Percentiles rank a stretch among this genome's conserved stretches.
Evolutionary conservation across 1,140 invertebrate genomes (phyloP).

Genomic region (Diachasmimorpha longicaudata): DNA sequence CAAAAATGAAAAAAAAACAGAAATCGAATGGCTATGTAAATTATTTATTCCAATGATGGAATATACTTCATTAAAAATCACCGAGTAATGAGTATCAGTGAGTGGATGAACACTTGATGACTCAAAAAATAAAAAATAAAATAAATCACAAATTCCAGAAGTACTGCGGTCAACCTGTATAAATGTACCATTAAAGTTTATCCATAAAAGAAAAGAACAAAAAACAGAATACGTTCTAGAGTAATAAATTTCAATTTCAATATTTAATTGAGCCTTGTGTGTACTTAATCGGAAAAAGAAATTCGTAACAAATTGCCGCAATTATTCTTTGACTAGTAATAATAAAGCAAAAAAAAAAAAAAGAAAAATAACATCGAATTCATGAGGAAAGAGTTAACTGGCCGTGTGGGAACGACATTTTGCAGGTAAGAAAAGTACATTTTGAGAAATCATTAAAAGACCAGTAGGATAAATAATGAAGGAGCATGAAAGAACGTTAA

Average conservation of each 20-base stretch:
- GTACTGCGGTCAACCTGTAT: conserved; percentile 50
- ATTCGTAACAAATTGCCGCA: conserved; percentile 11
- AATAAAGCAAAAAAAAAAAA: neutral
- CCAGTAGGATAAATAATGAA: neutral
- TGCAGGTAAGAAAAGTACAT: conserved; percentile 4
- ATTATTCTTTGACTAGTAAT: neutral
- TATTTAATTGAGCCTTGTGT: conserved; percentile 43
- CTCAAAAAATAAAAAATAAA: neutral
- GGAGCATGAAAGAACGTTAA: neutral
- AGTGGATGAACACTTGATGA: neutral
- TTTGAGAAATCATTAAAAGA: neutral
- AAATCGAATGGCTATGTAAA: conserved; percentile 23
- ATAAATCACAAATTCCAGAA: conserved; percentile 14
- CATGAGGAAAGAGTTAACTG: neutral
- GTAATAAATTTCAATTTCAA: conserved; percentile 62
- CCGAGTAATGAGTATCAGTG: neutral
- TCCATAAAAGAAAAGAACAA: conserved; percentile 43
- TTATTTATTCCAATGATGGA: neutral
- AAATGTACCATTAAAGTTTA: conserved; percentile 64
- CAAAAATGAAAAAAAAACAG: conserved; percentile 10
- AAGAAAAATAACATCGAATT: conserved; percentile 8
- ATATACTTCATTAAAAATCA: neutral
- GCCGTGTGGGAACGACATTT: conserved; percentile 8
- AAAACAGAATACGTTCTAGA: conserved; percentile 48
- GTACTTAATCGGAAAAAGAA: neutral